Evolutionary conservation across 1,140 invertebrate species (phyloP), one percentile per base, ranked within the genome.

Genomic region (Brachionus asplanchnoidis): DNA sequence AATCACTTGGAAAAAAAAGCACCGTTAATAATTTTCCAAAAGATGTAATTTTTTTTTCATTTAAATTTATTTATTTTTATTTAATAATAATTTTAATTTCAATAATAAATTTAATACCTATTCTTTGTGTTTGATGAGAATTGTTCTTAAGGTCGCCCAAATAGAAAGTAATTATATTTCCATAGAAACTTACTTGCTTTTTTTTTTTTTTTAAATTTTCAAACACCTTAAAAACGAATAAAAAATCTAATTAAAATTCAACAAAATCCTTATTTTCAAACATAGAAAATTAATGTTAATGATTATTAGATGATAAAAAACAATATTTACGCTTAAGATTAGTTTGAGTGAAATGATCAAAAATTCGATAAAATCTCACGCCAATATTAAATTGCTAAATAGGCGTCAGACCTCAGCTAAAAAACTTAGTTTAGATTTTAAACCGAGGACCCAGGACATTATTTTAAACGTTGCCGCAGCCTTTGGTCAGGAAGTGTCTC

Each of bases 381-480:
- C 73, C 26, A 77, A 28, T 26, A 14, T 77, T 50, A 77, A 77
- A 77, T 20, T 42, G 42, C 36, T 20, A 17, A 36, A 12, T 46
- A 77, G 28, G 46, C 73, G 73, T 50, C 73, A 77, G 9, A 14
- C 73, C 26, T 77, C 40, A 28, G 23, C n/a, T 0, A 77, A 50
- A 50, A 77, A 50, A 26, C 12, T 46, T 50, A 17, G n/a, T 36
- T 7, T 44, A 5, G 32, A 42, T 75, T 42, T 42, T n/a, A 42
- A 73, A n/a, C n/a, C 28, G n/a, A 40, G 40, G 11, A 8, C 68
- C 12, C 42, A 77, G 20, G 73, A 82, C 7, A 82, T 82, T 26
- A 46, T 82, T 60, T 60, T 82, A 46, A 82, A 82, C 42, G 79
- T 82, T 26, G 79, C 79, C n/a, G 53, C 79, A n/a, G 79, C 79